A percentile compares a stretch with the other conserved stretches of the same genome.
These are phyloP conservation scores for Paramisgurnus dabryanus DNA, from an alignment of 2,113 vertebrate species.

Conservation along the genomic window DNA sequence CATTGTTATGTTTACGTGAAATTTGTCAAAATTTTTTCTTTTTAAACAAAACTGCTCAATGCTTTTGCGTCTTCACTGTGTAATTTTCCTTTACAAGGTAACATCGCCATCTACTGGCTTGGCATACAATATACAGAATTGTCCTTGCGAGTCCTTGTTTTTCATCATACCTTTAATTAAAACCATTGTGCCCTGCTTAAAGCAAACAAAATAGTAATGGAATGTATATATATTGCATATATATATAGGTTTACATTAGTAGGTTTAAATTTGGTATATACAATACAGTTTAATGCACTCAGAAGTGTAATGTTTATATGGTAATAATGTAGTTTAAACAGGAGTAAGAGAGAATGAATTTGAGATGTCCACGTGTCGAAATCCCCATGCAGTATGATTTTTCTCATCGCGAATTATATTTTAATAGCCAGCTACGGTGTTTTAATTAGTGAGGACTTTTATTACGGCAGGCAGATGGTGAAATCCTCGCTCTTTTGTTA, in stretches of 20 bases:
- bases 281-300: no score
- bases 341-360: neutral
- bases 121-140: no score
- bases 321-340: neutral
- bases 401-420: conserved; percentile 72
- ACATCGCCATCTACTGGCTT: no score
- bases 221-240: no score
- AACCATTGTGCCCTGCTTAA: neutral
- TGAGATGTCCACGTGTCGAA: conserved; percentile 60
- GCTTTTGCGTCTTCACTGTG: no score
- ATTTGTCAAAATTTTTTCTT: neutral
- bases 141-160: neutral
- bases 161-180: neutral
- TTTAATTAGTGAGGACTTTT: conserved; percentile 88
- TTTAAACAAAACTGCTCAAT: neutral
- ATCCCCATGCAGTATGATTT: conserved; percentile 61
- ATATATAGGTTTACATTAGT: no score
- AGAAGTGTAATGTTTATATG: no score
- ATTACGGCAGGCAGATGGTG: conserved; percentile 85
- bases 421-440: conserved; percentile 81
- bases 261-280: no score
- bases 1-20: no score
- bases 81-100: no score
- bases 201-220: no score
- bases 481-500: conserved; percentile 82